Evolutionary conservation across 2,113 vertebrate species (phyloP).

Genomic region (Noctilio leporinus): DNA sequence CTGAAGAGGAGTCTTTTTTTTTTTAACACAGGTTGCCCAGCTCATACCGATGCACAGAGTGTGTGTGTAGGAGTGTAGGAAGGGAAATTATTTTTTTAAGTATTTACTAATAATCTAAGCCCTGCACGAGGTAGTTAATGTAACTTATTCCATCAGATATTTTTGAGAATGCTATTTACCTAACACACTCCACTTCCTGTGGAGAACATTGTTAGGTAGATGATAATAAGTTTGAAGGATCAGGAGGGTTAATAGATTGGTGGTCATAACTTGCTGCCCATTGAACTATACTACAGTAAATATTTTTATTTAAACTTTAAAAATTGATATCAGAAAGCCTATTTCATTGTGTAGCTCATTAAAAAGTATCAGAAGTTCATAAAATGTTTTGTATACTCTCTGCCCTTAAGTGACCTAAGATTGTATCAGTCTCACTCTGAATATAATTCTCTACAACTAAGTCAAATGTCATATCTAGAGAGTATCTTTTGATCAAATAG

Average conservation of each 20-base stretch:
- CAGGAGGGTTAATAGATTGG: neutral
- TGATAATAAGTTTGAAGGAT: neutral
- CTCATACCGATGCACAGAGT: fast-evolving
- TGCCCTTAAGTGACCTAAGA: neutral
- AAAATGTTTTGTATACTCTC: neutral
- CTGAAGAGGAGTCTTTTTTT: neutral
- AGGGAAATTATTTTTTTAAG: neutral
- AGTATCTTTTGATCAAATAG: neutral
- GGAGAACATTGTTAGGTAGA: neutral
- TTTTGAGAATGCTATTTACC: neutral
- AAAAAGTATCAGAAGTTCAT: neutral
- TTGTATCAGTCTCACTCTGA: neutral
- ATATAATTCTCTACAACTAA: neutral
- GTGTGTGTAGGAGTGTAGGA: neutral
- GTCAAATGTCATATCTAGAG: neutral
- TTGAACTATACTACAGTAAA: neutral
- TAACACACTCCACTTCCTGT: neutral
- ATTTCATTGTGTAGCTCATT: neutral
- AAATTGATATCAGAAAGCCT: neutral
- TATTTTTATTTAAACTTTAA: neutral
- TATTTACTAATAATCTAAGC: neutral
- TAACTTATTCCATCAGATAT: neutral
- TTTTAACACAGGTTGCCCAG: neutral
- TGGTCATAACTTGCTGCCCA: neutral
- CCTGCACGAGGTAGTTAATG: neutral